Evolutionary conservation across 2,797 vertebrate genomes (phyloP).

Genomic region (Discoglossus pictus): DNA sequence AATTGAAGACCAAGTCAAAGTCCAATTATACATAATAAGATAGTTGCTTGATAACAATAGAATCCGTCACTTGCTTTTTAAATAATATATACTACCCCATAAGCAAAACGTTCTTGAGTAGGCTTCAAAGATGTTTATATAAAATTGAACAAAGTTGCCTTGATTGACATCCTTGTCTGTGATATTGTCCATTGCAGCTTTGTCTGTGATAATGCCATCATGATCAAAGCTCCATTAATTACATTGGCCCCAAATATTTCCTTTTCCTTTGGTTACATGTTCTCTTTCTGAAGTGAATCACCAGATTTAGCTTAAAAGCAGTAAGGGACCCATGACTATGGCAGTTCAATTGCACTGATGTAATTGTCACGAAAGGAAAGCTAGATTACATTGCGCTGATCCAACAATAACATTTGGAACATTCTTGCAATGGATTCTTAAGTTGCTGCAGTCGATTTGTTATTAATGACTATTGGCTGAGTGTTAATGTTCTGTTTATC

Average conservation of each 20-base stretch:
- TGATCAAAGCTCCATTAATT: constrained; percentile 3
- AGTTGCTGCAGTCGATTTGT: neutral
- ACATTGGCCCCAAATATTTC: constrained; percentile 7
- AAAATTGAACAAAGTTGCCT: too few species aligned
- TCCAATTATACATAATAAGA: too few species aligned
- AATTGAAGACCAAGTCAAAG: too few species aligned
- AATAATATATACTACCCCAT: too few species aligned
- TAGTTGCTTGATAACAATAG: too few species aligned
- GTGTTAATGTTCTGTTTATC: constrained; percentile 18
- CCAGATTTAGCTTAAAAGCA: constrained; percentile 4
- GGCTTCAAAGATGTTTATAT: too few species aligned
- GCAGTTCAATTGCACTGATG: constrained; percentile 1
- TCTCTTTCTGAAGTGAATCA: constrained; percentile 21
- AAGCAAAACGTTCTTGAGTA: too few species aligned
- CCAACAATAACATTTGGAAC: constrained; percentile 23
- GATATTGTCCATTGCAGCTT: too few species aligned
- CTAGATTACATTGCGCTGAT: neutral
- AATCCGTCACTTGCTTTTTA: too few species aligned
- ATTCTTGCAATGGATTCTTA: constrained; percentile 9
- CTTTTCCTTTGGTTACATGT: constrained; percentile 6
- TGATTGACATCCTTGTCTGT: too few species aligned
- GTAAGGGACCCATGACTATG: neutral
- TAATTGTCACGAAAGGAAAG: constrained; percentile 13
- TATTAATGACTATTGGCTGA: constrained; percentile 22
- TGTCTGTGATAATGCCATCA: neutral